Conservation (phyloP, 2,113 vertebrate species). For the Megaptera novaeangliae region DNA sequence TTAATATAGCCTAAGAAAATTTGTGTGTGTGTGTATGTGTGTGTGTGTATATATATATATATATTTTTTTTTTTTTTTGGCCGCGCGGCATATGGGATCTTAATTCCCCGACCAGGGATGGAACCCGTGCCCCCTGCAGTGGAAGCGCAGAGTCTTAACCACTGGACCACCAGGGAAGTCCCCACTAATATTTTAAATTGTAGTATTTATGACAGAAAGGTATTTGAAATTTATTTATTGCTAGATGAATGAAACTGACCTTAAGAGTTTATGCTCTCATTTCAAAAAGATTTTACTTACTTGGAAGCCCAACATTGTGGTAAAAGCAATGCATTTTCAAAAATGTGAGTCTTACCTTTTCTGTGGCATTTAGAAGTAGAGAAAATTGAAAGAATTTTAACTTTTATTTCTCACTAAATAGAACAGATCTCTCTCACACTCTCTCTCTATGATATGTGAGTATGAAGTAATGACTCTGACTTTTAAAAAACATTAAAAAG, state of each 20-base stretch:
- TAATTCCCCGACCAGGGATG: too few species aligned
- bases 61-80: too few species aligned
- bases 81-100: not conserved
- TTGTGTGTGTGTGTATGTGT: too few species aligned
- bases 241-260: not conserved
- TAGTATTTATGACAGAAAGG: not conserved
- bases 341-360: not conserved
- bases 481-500: not conserved
- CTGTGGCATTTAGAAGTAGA: conserved; percentile 8
- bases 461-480: not conserved
- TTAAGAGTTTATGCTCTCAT: conserved; percentile 8
- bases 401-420: conserved; percentile 3
- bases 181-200: not conserved
- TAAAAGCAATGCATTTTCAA: not conserved
- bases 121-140: too few species aligned
- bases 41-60: too few species aligned
- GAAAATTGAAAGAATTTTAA: conserved; percentile 30
- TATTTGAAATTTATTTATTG: conserved; percentile 17
- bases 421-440: not conserved
- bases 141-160: too few species aligned
- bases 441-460: not conserved
- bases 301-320: not conserved
- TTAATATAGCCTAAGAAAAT: not conserved
- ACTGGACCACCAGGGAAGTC: not conserved
- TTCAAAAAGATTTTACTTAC: conserved; percentile 29